phyloP scores from a whole-genome alignment of 2,888 invertebrate genomes.

The Pimpla rufipes region DNA sequence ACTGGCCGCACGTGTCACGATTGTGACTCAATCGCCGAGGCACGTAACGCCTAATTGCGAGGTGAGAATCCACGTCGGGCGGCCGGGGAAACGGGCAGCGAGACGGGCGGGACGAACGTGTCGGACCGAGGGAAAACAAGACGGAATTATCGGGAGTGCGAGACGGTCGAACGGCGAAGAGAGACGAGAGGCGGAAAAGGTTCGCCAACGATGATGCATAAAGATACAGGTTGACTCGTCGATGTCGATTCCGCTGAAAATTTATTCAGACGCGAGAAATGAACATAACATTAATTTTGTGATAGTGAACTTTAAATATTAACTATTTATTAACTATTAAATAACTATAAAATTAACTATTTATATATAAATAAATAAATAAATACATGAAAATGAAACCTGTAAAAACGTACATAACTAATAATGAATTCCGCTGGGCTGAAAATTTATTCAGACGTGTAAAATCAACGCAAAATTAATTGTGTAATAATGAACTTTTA shows the following conservation, averaged over 20 bases:
- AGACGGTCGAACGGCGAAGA: constrained; percentile 7
- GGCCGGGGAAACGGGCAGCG: constrained; percentile 38
- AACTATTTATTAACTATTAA: too few species aligned
- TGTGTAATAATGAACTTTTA: neutral
- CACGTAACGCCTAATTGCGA: constrained; percentile 79
- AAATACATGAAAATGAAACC: too few species aligned
- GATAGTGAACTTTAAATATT: too few species aligned
- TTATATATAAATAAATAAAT: too few species aligned
- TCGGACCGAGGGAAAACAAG: constrained; percentile 41
- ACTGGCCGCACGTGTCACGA: constrained; percentile 64
- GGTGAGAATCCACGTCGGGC: constrained; percentile 64
- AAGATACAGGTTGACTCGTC: neutral
- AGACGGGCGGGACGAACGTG: constrained; percentile 14
- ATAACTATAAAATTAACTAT: too few species aligned
- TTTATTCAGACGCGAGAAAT: too few species aligned
- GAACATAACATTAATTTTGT: too few species aligned
- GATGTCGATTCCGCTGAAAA: too few species aligned
- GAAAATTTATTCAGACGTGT: neutral
- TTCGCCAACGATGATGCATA: neutral
- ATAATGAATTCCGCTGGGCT: neutral
- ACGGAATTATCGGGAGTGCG: constrained; percentile 7
- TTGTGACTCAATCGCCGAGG: constrained; percentile 80
- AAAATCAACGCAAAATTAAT: neutral
- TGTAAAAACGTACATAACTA: too few species aligned
- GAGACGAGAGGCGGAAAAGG: constrained; percentile 16